Evolutionary conservation across 1,140 invertebrate species (phyloP).

Genomic region (Drosophila kohkoa): DNA sequence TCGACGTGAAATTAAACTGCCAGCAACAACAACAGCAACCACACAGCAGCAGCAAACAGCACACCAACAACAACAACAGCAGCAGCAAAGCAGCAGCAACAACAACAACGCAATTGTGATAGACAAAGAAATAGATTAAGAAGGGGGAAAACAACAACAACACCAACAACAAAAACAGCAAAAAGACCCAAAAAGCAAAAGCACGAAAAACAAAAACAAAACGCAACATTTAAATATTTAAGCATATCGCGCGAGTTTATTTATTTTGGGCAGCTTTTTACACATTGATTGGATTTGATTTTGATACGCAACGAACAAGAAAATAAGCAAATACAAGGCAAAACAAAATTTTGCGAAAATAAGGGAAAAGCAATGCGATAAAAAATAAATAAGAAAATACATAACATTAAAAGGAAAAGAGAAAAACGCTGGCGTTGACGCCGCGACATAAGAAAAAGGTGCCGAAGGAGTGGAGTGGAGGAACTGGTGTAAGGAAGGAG

Average conservation of each 20-base stretch:
- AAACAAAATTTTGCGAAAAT: constrained; percentile 35
- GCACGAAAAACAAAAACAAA: constrained; percentile 45
- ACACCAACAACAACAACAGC: constrained; percentile 61
- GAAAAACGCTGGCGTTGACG: constrained; percentile 50
- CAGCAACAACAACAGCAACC: constrained; percentile 60
- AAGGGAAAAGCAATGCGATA: constrained; percentile 57
- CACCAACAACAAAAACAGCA: constrained; percentile 25
- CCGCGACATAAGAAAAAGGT: constrained; percentile 17
- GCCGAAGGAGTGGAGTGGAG: constrained; percentile 24
- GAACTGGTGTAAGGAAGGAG: no score
- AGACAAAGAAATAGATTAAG: constrained; percentile 83
- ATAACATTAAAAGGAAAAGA: constrained; percentile 32
- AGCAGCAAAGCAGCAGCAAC: constrained; percentile 56
- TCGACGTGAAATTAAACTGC: constrained; percentile 70
- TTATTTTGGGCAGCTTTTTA: constrained; percentile 52
- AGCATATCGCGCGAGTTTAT: constrained; percentile 49
- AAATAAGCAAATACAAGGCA: constrained; percentile 51
- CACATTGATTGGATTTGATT: constrained; percentile 42
- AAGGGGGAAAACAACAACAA: constrained; percentile 49
- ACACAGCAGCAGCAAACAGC: constrained; percentile 50
- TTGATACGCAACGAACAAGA: constrained; percentile 62
- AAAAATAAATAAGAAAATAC: constrained; percentile 71
- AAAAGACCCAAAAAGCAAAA: constrained; percentile 53
- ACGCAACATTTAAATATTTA: constrained; percentile 64
- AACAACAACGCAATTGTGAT: constrained; percentile 83